These are phyloP conservation scores for Chaitophorus viminalis DNA, from an alignment of 2,888 invertebrate species.

Conservation along the genomic window DNA sequence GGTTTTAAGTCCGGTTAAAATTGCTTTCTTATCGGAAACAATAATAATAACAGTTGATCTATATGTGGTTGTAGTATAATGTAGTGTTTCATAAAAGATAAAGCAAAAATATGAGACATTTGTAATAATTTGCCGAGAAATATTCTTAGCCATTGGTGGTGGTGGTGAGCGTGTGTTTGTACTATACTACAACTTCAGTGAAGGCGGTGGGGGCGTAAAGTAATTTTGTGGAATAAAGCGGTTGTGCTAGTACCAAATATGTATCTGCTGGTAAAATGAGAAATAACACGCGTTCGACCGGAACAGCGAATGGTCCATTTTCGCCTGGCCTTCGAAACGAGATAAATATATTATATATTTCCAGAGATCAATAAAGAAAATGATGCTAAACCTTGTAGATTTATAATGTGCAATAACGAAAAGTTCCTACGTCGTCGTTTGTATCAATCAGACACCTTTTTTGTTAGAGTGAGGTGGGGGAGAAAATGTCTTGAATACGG, in stretches of 20 bases:
- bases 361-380: constrained; percentile 45
- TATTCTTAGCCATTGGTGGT: neutral
- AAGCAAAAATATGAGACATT: constrained; percentile 23
- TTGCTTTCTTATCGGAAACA: neutral
- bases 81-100: constrained; percentile 24
- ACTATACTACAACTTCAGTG: neutral
- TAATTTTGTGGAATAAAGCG: constrained; percentile 51
- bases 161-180: too few species aligned
- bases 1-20: neutral
- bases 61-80: neutral
- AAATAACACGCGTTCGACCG: constrained; percentile 57
- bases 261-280: constrained; percentile 53
- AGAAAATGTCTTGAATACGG: neutral
- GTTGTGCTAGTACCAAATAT: constrained; percentile 35
- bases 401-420: neutral
- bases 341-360: constrained; percentile 55
- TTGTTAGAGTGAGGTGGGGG: neutral
- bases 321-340: constrained; percentile 36
- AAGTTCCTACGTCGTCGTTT: neutral
- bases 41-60: constrained; percentile 1
- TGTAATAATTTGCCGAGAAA: constrained; percentile 27
- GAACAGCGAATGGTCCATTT: constrained; percentile 49
- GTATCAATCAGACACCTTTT: constrained; percentile 13
- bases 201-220: neutral
- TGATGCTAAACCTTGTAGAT: constrained; percentile 29